Percentiles rank a stretch among this genome's conserved stretches.
Evolutionary conservation across 2,888 invertebrate genomes (phyloP).

Genomic region (Pristionchus maxplancki): DNA sequence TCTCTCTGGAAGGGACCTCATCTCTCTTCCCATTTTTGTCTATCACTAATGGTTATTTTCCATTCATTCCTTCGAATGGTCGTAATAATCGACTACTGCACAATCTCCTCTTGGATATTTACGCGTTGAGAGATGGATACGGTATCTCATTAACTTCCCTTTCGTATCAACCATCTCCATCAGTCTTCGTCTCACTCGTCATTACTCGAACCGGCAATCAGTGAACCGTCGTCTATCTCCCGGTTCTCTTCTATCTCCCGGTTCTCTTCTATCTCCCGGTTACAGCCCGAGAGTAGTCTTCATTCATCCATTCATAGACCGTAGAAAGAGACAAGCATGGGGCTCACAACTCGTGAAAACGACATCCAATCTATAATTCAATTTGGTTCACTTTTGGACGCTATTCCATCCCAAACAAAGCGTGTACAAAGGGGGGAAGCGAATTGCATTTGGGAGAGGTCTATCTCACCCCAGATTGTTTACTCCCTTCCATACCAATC

Average conservation of each 20-base stretch:
- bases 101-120: neutral
- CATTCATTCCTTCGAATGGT: too few relatives aligned
- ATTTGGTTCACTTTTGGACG: conserved; percentile 15
- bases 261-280: neutral
- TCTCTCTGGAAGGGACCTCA: neutral
- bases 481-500: conserved; percentile 3
- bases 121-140: neutral
- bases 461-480: conserved; percentile 15
- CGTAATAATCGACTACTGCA: neutral
- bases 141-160: neutral
- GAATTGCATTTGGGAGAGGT: conserved; percentile 22
- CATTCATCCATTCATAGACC: neutral
- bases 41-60: neutral
- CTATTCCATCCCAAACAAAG: neutral
- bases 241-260: too few relatives aligned
- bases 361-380: conserved; percentile 4
- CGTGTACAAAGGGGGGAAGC: neutral
- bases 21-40: neutral
- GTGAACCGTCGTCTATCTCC: neutral
- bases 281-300: too few relatives aligned
- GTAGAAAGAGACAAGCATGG: neutral
- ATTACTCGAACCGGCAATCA: neutral
- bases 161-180: neutral
- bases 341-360: neutral
- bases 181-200: neutral